Base-by-base conservation (phyloP, 1,140 invertebrate genomes). In the Euschistus heros region DNA sequence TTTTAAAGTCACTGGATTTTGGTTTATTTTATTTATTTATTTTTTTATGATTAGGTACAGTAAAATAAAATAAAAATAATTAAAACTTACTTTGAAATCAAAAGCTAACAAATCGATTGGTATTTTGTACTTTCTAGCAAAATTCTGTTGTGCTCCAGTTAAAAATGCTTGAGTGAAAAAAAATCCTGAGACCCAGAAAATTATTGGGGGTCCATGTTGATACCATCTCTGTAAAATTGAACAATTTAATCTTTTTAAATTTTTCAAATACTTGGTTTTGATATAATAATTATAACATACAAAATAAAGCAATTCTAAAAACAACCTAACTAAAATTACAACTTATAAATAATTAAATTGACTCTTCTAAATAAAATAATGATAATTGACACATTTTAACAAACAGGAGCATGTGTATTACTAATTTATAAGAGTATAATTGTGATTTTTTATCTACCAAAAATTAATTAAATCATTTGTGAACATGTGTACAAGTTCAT, bases 91-190 rank as follows among this genome's bases (percentile, higher is more conserved):
- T 66, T 73, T 70, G 44, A 78, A 69, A 69, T 75, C 74, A 69
- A 78, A 78, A 0, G 72, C 71, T 50, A 77, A 69, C 64, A 94
- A 81, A 81, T 97, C 92, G 69, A 96, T 95, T 6, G 93, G 91
- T 68, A 94, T 91, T 52, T 83, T 84, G 75, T 91, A 90, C 75
- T 92, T 94, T 69, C 94, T 81, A 6, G 94, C 92, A 77, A 83
- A 97, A 77, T 95, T 97, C 78, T 97, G 94, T 70, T 92, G 85
- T 18, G 87, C 89, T 26, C 92, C 94, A 7, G 94, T 97, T 17
- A 97, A 78, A 77, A 97, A 97, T 7, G 93, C 92, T 79, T 97
- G 93, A 0, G 94, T 94, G 74, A 96, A 97, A 75, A 87, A 97
- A 75, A 98, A 96, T 20, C 92, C 94, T 0, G 93, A 92, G 33